Conservation (phyloP, 2,888 invertebrate genomes). For the Drosophila nr. medialis region DNA sequence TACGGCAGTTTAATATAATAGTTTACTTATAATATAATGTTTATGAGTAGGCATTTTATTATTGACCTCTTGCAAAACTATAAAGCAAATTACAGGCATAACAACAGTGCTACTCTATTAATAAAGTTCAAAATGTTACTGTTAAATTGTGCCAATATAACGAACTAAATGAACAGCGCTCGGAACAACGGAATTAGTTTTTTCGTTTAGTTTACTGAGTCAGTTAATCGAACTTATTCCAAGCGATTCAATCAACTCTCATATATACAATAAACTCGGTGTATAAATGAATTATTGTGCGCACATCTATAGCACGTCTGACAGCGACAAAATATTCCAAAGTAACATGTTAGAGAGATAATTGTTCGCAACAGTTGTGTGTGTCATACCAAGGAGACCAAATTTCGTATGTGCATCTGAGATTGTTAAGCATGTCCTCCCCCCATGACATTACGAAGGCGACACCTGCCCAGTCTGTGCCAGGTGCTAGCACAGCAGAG, state of each 20-base stretch:
- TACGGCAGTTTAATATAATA: neutral
- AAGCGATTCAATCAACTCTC: slow-evolving; percentile 1
- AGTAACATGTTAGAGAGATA: slow-evolving; percentile 15
- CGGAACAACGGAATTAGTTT: neutral
- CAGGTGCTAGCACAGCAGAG: slow-evolving; percentile 46
- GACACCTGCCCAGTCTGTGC: slow-evolving; percentile 63
- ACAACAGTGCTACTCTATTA: neutral
- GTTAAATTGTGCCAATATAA: neutral
- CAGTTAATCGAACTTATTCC: slow-evolving; percentile 17
- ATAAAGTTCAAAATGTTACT: neutral
- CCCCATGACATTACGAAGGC: slow-evolving; percentile 28
- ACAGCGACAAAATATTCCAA: neutral
- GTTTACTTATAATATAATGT: neutral
- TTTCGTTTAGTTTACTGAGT: slow-evolving; percentile 3
- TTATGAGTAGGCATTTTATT: neutral
- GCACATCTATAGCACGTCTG: neutral
- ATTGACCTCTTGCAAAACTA: neutral
- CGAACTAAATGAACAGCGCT: slow-evolving; percentile 3
- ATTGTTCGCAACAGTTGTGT: slow-evolving; percentile 12
- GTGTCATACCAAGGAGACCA: slow-evolving; percentile 11
- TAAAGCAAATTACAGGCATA: neutral
- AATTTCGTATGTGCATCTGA: slow-evolving; percentile 7
- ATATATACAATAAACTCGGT: neutral
- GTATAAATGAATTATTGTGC: slow-evolving; percentile 13
- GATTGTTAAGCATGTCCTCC: slow-evolving; percentile 31